Evolutionary conservation across 2,113 vertebrate species (phyloP).

Genomic region (Hoplias malabaricus): DNA sequence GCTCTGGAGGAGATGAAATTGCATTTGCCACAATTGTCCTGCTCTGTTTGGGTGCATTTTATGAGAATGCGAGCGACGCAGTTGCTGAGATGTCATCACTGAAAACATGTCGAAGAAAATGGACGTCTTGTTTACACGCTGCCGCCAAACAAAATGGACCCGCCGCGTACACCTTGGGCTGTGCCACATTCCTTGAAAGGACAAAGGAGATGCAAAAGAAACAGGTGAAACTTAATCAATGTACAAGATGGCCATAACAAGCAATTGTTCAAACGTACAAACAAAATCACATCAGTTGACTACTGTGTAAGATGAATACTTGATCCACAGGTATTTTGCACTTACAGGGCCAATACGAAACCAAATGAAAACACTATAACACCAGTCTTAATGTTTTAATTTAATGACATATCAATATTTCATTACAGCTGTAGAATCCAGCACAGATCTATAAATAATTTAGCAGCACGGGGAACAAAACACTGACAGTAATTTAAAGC

Average conservation of each 20-base stretch:
- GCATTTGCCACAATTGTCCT: conserved; percentile 47
- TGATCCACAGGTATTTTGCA: neutral
- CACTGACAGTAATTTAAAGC: conserved; percentile 64
- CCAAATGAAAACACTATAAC: neutral
- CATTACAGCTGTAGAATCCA: conserved; percentile 43
- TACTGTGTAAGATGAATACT: neutral
- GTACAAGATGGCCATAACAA: too few relatives aligned
- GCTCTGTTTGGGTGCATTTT: conserved; percentile 30
- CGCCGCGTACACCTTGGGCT: neutral
- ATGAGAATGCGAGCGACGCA: conserved; percentile 5
- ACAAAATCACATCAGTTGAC: neutral
- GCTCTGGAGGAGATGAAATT: conserved; percentile 49
- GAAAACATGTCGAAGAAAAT: conserved; percentile 35
- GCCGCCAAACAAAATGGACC: conserved; percentile 37
- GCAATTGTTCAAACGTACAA: too few relatives aligned
- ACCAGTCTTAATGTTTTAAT: conserved; percentile 26
- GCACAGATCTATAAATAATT: conserved; percentile 66
- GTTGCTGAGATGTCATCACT: conserved; percentile 41
- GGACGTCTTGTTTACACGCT: conserved; percentile 20
- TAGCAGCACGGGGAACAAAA: conserved; percentile 48
- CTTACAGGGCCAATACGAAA: neutral
- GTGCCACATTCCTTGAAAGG: conserved; percentile 4
- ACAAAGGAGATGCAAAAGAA: neutral
- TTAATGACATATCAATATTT: conserved; percentile 44
- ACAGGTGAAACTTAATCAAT: too few relatives aligned